Percentiles rank a stretch among this genome's conserved stretches.
Evolutionary conservation across 2,888 invertebrate genomes (phyloP).

Genomic region (Pollenia amentaria): DNA sequence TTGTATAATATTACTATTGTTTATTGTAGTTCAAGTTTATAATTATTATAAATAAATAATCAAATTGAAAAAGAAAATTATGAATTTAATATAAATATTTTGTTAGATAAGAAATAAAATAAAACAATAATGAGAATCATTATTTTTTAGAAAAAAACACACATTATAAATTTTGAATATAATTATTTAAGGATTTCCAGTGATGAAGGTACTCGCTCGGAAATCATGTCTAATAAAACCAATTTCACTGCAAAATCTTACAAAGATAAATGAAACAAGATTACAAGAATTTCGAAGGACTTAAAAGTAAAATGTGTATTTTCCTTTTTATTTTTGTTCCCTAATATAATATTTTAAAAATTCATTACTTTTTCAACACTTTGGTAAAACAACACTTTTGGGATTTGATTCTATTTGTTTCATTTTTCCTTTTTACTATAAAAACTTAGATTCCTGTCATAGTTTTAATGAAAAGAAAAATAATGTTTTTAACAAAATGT

Average conservation of each 20-base stretch:
- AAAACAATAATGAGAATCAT: not conserved
- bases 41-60: too few relatives aligned
- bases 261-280: not conserved
- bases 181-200: not conserved
- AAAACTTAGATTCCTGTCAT: too few relatives aligned
- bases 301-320: too few relatives aligned
- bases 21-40: too few relatives aligned
- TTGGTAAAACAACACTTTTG: slow-evolving; percentile 18
- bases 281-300: too few relatives aligned
- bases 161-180: not conserved
- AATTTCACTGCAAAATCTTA: not conserved
- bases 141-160: not conserved
- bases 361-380: slow-evolving; percentile 42
- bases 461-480: too few relatives aligned
- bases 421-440: not conserved
- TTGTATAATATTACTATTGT: too few relatives aligned
- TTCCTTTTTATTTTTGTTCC: not conserved
- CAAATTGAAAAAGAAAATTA: too few relatives aligned
- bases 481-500: too few relatives aligned
- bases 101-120: not conserved
- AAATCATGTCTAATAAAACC: not conserved
- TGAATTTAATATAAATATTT: not conserved
- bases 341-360: not conserved
- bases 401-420: not conserved
- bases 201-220: not conserved